Base-by-base conservation (phyloP, 2,797 vertebrate genomes). In the Hydrocynus forskahlii region DNA sequence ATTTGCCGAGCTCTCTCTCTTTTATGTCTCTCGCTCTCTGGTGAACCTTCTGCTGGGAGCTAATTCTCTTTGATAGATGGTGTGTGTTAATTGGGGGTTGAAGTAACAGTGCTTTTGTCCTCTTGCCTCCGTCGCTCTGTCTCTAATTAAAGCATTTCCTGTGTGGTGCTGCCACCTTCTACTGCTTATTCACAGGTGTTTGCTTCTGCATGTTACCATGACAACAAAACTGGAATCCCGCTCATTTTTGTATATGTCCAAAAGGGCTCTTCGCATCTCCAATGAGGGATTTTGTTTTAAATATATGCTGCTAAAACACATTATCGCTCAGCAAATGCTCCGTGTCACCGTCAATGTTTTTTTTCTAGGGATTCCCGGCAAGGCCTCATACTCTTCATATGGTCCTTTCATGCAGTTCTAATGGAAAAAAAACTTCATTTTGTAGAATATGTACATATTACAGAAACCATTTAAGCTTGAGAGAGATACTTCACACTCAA, bases 171-270 rank as follows among this genome's bases (percentile, higher is more conserved):
- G 62, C 75, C 76, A 79, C 86, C 86, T 66, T 84, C 85, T 88
- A 78, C 93, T 92, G 91, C 88, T 93, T 92, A 93, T 93, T 93
- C 92, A 93, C 94, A 94, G 93, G 92, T 94, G 93, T 92, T 93
- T 91, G 89, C 88, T 85, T 90, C 91, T 87, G 85, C 89, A 81
- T 76, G 93, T 95, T 88, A 81, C 93, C 92, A 93, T 94, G 89
- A 90, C 86, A 91, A 95, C 94, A 83, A 81, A 72, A 83, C 87
- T 89, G 89, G 91, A 91, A 92, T 92, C 89, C 87, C 17, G 19
- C 89, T 85, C 88, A 88, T 89, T 80, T 68, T 64, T 62, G 21
- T 71, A 59, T 73, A 81, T 74, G 23, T 84, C 66, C 59, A 43
- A 71, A 79, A 38, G 40, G 72, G 17, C 59, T 62, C 29, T 64